Evolutionary conservation across 2,888 invertebrate genomes (phyloP).

Genomic region (Cerceris rybyensis): DNA sequence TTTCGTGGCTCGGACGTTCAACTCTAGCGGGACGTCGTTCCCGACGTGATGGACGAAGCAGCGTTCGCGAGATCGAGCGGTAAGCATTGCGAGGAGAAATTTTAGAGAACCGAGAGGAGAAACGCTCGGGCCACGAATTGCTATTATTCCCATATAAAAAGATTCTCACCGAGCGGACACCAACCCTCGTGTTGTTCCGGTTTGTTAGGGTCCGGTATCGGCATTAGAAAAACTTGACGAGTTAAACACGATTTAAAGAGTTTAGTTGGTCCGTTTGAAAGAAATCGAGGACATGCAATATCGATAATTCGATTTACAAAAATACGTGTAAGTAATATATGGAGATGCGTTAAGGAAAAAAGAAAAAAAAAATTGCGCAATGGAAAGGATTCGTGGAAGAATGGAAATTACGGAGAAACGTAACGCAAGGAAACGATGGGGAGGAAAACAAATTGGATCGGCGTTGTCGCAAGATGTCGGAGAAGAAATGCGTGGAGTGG

Average conservation of each 20-base stretch:
- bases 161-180: constrained; percentile 91
- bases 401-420: constrained; percentile 10
- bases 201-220: constrained; percentile 92
- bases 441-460: constrained; percentile 28
- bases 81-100: not conserved
- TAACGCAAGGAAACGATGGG: constrained; percentile 6
- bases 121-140: constrained; percentile 66
- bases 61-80: not conserved
- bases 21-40: not conserved
- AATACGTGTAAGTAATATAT: constrained; percentile 45
- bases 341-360: constrained; percentile 26
- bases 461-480: too few relatives aligned
- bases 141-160: constrained; percentile 73
- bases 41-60: too few relatives aligned
- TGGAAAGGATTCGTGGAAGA: constrained; percentile 34
- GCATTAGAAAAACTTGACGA: constrained; percentile 84
- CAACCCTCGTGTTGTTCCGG: constrained; percentile 95
- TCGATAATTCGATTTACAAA: constrained; percentile 51
- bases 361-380: constrained; percentile 27
- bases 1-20: constrained; percentile 57
- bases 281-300: constrained; percentile 54
- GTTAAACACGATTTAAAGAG: constrained; percentile 62
- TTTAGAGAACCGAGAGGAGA: not conserved
- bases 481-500: too few relatives aligned
- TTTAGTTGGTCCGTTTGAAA: constrained; percentile 51